These are phyloP conservation scores for Drosophila ficusphila DNA, from an alignment of 1,140 invertebrate species.

Conservation along the genomic window DNA sequence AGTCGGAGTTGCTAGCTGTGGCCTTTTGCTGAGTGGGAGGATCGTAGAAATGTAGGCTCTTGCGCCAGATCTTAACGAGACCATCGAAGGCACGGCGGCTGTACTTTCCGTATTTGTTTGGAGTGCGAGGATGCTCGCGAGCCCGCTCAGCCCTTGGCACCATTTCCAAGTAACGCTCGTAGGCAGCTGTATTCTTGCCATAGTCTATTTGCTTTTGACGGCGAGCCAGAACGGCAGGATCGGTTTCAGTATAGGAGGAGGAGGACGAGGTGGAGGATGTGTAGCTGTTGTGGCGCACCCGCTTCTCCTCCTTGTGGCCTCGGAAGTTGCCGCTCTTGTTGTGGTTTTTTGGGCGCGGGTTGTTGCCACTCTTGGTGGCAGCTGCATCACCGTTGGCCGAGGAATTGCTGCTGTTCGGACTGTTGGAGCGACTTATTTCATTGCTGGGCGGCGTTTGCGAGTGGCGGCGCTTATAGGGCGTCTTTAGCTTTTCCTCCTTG, in stretches of 20 bases:
- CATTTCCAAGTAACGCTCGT: slow-evolving; percentile 90
- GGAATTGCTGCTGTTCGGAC: slow-evolving; percentile 65
- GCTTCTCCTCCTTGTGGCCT: slow-evolving; percentile 64
- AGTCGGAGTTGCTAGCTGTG: slow-evolving; percentile 46
- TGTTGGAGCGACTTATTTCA: slow-evolving; percentile 70
- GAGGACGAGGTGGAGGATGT: slow-evolving; percentile 72
- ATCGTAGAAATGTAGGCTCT: slow-evolving; percentile 93
- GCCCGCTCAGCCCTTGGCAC: slow-evolving; percentile 87
- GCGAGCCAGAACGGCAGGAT: slow-evolving; percentile 89
- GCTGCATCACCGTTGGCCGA: slow-evolving; percentile 40
- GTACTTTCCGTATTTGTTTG: slow-evolving; percentile 93
- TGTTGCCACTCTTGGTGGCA: slow-evolving; percentile 1
- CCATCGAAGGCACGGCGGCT: slow-evolving; percentile 96
- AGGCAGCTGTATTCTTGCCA: slow-evolving; percentile 96
- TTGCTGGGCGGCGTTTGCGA: slow-evolving; percentile 69
- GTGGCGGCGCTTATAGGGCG: slow-evolving; percentile 79
- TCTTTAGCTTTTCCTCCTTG: slow-evolving; percentile 83
- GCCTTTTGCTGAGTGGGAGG: slow-evolving; percentile 79
- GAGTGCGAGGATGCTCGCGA: slow-evolving; percentile 92
- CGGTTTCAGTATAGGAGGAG: slow-evolving; percentile 88
- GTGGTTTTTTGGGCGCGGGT: neutral
- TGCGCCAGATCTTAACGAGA: slow-evolving; percentile 93
- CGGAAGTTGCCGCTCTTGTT: slow-evolving; percentile 3
- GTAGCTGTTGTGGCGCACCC: slow-evolving; percentile 69
- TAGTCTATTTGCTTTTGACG: slow-evolving; percentile 97